Evolutionary conservation across 2,888 invertebrate genomes (phyloP).

Genomic region (Keiferia lycopersicella): DNA sequence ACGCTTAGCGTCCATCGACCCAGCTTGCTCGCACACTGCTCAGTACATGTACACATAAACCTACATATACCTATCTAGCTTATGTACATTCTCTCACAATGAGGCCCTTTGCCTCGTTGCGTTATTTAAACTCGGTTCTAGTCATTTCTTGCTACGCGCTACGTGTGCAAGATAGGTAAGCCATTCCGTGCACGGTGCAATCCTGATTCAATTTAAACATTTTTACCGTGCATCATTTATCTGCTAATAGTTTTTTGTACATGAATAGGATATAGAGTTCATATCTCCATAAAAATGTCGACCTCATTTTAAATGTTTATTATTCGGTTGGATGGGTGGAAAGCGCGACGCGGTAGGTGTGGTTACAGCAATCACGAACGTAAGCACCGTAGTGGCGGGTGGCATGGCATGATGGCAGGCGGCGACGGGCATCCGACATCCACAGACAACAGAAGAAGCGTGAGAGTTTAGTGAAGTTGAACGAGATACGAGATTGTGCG

Average conservation of each 20-base stretch:
- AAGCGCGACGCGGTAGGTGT: constrained; percentile 26
- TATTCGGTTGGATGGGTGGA: constrained; percentile 8
- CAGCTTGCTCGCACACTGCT: constrained; percentile 40
- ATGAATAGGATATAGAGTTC: neutral
- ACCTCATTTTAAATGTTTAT: constrained; percentile 1
- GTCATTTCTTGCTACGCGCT: constrained; percentile 23
- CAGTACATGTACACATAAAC: constrained; percentile 20
- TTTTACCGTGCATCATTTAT: neutral
- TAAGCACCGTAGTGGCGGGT: constrained; percentile 31
- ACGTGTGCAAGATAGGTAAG: constrained; percentile 15
- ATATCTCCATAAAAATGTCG: neutral
- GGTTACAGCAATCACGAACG: constrained; percentile 35
- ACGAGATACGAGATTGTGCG: constrained; percentile 66
- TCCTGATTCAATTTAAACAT: neutral
- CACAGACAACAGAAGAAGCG: constrained; percentile 49
- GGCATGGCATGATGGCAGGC: constrained; percentile 35
- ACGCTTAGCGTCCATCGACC: constrained; percentile 46
- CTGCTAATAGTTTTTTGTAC: neutral
- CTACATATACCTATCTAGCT: constrained; percentile 7
- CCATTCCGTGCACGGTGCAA: neutral
- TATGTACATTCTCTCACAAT: constrained; percentile 30
- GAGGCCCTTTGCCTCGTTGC: constrained; percentile 43
- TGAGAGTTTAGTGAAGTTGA: constrained; percentile 62
- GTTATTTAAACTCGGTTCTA: constrained; percentile 39
- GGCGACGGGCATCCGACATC: constrained; percentile 27